Base-by-base conservation (phyloP, 35 echinoderm and acorn worm species). In the Apostichopus parvimensis region DNA sequence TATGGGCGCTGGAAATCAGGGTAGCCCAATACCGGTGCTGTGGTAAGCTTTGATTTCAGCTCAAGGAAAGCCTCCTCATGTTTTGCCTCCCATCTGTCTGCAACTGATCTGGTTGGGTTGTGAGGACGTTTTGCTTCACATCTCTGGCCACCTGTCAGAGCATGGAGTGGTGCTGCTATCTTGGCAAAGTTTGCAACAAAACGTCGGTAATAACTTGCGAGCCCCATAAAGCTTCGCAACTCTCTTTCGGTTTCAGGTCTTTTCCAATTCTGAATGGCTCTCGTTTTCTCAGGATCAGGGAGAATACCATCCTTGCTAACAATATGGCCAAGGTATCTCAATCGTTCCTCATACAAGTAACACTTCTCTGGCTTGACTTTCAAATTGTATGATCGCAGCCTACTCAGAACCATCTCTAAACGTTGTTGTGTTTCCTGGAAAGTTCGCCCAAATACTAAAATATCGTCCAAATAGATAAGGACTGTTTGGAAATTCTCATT, bases 111-210 rank as follows among this genome's bases (percentile, higher is more conserved):
- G 1, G 55, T 72, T n/a, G 90, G 82, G 12, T 26, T 13, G 4
- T 90, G 87, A 61, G 91, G 91, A 10, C 87, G 88, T 10, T 92
- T 94, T 34, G 28, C 28, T 34, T 34, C 1, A 34, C 28, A 34
- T 34, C 28, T 34, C 55, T 56, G 9, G 13, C 56, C 61, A 53
- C 90, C 90, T 11, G 94, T 55, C 10, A 97, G 71, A 4, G 77
- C 58, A 77, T 98, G 96, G 12, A 98, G 73, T 4, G 96, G 96
- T 56, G 59, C 91, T 56, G 93, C 94, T 77, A 98, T 87, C 28
- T 95, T 85, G 6, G 93, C 53, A 93, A 85, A 98, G 4, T 70
- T 85, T 53, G 83, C 15, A 4, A 96, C 90, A 82, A 97, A 97
- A 26, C 93, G 85, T 5, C 95, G 17, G 72, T 97, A 97, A 73